Conservation (phyloP, 2,797 vertebrate genomes). For the Sebastes steindachneri region DNA sequence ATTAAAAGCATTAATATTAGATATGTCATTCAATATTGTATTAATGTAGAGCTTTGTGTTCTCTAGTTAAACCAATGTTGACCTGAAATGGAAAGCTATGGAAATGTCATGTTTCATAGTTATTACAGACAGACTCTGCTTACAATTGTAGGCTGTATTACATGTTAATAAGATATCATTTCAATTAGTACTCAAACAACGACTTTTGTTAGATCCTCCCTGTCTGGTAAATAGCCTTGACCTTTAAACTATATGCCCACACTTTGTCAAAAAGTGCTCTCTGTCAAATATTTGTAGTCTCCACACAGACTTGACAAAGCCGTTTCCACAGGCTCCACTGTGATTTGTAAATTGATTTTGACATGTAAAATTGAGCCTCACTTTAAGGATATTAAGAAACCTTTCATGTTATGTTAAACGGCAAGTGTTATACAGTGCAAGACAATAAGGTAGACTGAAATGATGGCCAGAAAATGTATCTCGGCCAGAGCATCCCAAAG, state of each 20-base stretch:
- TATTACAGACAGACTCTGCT: neutral
- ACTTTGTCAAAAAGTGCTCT: neutral
- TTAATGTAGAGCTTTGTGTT: neutral
- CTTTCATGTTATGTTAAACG: neutral
- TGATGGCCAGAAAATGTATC: neutral
- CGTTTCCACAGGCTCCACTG: neutral
- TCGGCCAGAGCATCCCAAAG: neutral
- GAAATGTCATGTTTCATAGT: neutral
- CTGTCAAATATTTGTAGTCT: neutral
- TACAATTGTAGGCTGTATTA: neutral
- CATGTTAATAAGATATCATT: neutral
- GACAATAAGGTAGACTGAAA: neutral
- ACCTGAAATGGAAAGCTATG: neutral
- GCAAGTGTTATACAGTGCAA: neutral
- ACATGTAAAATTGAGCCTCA: neutral
- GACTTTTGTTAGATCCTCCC: neutral
- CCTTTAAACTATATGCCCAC: neutral
- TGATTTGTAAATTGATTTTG: neutral
- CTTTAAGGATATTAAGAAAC: neutral
- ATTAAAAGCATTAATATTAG: neutral
- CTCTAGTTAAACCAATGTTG: neutral
- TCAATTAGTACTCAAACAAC: neutral
- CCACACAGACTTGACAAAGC: neutral
- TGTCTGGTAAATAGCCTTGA: neutral
- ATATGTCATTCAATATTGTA: neutral